These are phyloP conservation scores for Dicyrtomina minuta DNA, from an alignment of 2,888 invertebrate genomes.

Conservation along the genomic window DNA sequence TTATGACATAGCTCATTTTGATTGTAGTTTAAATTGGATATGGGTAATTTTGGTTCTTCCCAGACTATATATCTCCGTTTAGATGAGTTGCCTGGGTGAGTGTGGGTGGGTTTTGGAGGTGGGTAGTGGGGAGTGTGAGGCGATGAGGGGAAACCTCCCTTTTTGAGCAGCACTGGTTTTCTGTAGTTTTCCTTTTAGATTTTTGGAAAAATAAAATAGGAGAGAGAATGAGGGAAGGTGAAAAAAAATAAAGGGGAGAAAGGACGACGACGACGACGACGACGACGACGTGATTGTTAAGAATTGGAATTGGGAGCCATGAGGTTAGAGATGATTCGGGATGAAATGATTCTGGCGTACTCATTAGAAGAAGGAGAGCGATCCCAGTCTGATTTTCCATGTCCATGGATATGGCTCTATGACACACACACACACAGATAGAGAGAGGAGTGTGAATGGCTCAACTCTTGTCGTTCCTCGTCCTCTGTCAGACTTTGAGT, in stretches of 20 bases:
- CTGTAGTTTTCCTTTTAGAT: no score
- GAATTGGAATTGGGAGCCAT: conserved; percentile 6
- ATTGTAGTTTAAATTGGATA: no score
- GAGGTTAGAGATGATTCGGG: conserved; percentile 24
- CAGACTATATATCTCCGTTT: no score
- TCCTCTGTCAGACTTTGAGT: neutral
- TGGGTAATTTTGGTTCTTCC: no score
- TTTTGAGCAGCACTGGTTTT: no score
- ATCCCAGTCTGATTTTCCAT: neutral
- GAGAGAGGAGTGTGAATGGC: neutral
- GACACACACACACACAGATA: neutral
- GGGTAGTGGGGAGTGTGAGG: no score
- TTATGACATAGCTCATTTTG: no score
- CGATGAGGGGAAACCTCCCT: no score
- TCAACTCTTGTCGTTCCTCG: neutral
- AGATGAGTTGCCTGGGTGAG: no score
- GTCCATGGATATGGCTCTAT: neutral
- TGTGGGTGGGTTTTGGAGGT: no score
- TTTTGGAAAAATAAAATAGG: no score
- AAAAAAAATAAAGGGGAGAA: neutral
- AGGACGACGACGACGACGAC: no score
- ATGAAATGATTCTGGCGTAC: conserved; percentile 18
- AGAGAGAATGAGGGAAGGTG: neutral
- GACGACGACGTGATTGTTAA: conserved; percentile 24
- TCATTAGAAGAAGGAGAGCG: conserved; percentile 1